Evolutionary conservation across 2,113 vertebrate genomes (phyloP), one percentile per base, ranked within the genome.

Genomic region (Galeopterus variegatus): DNA sequence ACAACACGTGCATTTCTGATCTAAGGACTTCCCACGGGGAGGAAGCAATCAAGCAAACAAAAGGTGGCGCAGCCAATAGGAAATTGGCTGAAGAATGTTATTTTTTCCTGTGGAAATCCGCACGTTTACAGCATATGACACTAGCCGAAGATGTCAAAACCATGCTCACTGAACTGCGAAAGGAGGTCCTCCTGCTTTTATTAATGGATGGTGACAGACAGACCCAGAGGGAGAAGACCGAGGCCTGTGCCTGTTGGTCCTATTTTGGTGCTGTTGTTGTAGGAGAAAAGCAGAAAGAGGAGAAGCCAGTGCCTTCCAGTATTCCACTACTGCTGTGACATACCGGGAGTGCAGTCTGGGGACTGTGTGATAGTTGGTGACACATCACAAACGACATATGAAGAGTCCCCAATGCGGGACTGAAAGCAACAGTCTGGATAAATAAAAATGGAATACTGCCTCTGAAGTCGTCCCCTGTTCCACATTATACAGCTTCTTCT

Each of bases 351-450:
- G 85, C 98, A 99, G 97, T 99, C 99, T 4, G 92, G 96, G 1
- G 99, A 99, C 96, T 99, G 99, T 14, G 98, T 99, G 3, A 99
- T 99, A 99, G 99, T 99, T 28, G 99, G 99, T 80, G 99, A 99
- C 98, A 99, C 99, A 52, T 98, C 99, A 94, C 99, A 99, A 67
- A 99, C 99, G 99, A 99, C 95, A 99, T 99, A 69, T 98, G 99
- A 97, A 99, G 99, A 73, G 99, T 99, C 62, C 97, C 99, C 80
- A 99, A 99, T 69, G 99, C 99, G 3, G 98, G 99, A 45, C 98
- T 99, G 48, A 99, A 98, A 58, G 99, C 99, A 15, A 99, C 99
- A 3, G 98, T 99, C 89, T 99, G 99, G 99, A 98, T 99, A 96
- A 99, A 98, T 97, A 98, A 97, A 92, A 98, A 97, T 6, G 70